Base-by-base conservation (phyloP, 2,888 invertebrate genomes). In the Lycaena phlaeas region DNA sequence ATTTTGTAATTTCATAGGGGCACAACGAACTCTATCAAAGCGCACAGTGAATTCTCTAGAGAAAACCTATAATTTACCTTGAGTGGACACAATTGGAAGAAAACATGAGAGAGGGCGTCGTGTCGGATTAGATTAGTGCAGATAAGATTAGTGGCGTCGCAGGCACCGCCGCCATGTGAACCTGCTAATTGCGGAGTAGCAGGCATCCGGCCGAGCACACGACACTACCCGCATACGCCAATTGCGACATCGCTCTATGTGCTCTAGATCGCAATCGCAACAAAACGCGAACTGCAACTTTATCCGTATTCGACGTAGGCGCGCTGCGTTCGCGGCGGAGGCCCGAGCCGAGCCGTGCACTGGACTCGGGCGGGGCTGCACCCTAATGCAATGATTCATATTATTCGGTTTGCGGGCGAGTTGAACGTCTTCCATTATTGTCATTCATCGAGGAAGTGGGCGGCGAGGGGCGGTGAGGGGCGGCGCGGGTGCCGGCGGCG, bases 391-490 rank as follows among this genome's bases (percentile, higher is more conserved):
- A 82, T 82, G 81, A 82, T 84, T 84, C 82, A 81, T 78, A 78
- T 81, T 78, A 79, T 77, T 81, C 78, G 79, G 81, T 77, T 81
- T 81, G 81, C 81, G 79, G 76, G 74, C 81, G 81, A 84, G 82
- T 84, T 84, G 82, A 82, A 82, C 84, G 84, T 84, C 84, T 84
- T 84, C 79, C 81, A 82, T 82, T 82, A 81, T 81, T 84, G 82
- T 81, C 81, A 82, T 82, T 82, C 81, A 82, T 82, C 79, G 77
- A 74, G 82, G 78, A 76, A 82, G 81, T 77, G 82, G 84, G 74
- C 78, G 85, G 77, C 62, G 76, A 61, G 77, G 77, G 76, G 72
- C 68, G 75, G 77, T 66, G 76, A 72, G 75, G 75, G 74, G n/a
- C n/a, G n/a, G n/a, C n/a, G n/a, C 67, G 29, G 29, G 14, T 9